Evolutionary conservation across 2,797 vertebrate genomes (phyloP).

Genomic region (Cryptoblepharus egeriae): DNA sequence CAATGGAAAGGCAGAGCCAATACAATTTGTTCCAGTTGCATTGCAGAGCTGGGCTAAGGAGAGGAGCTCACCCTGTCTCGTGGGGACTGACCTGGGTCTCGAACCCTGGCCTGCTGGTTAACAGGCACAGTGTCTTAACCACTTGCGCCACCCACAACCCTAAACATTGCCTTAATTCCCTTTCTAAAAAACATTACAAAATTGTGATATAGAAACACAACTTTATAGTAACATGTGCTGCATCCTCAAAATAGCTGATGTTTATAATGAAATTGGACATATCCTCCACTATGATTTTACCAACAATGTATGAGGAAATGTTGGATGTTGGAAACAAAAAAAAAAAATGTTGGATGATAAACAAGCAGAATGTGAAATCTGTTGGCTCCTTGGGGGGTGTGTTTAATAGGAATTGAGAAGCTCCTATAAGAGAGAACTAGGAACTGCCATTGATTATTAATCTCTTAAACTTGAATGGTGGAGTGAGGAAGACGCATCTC

Average conservation of each 20-base stretch:
- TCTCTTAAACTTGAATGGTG: not conserved
- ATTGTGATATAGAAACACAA: not conserved
- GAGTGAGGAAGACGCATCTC: not conserved
- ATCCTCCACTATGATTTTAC: not conserved
- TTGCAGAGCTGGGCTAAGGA: no score
- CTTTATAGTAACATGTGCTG: not conserved
- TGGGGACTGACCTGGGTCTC: no score
- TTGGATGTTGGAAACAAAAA: no score
- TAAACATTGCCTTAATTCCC: no score
- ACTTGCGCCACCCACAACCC: no score
- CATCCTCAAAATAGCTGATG: not conserved
- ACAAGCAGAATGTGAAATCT: not conserved
- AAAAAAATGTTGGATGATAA: constrained; percentile 7
- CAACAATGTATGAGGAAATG: not conserved
- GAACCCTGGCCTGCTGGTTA: no score
- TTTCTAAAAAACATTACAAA: not conserved
- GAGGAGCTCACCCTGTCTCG: no score
- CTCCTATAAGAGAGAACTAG: not conserved
- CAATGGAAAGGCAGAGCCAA: no score
- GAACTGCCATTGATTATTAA: not conserved
- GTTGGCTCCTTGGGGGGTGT: not conserved
- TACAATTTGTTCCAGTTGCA: no score
- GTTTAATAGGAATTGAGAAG: not conserved
- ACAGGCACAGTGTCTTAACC: no score
- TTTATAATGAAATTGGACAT: not conserved